Percentiles rank a stretch among this genome's conserved stretches.
Conservation (phyloP, 2,113 vertebrate genomes). For the Cinclus mexicanus region DNA sequence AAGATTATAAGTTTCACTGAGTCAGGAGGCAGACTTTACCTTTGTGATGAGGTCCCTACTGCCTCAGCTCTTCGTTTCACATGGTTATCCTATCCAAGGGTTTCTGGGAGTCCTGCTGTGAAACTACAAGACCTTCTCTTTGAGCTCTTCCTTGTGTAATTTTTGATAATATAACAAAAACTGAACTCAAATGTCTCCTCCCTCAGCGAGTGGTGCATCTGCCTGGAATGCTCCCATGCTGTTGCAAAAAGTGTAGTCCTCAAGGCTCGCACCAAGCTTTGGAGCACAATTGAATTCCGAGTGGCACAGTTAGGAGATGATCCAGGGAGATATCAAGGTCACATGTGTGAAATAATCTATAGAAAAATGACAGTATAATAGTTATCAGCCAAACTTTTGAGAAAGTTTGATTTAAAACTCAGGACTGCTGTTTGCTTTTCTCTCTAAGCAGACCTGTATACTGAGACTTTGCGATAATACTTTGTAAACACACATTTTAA, state of each 20-base stretch:
- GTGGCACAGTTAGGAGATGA: neutral
- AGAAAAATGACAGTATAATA: neutral
- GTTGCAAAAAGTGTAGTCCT: neutral
- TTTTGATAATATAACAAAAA: slow-evolving; percentile 35
- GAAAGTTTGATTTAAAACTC: neutral
- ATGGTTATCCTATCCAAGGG: neutral
- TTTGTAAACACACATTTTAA: neutral
- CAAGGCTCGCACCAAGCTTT: neutral
- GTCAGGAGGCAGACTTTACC: neutral
- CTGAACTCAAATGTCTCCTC: neutral
- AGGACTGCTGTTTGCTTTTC: neutral
- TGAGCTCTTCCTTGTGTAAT: neutral
- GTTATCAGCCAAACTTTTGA: neutral
- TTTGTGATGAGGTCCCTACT: slow-evolving; percentile 6
- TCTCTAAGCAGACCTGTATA: neutral
- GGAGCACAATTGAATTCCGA: neutral
- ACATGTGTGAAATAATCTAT: neutral
- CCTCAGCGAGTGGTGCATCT: neutral
- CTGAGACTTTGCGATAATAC: neutral
- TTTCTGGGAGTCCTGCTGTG: neutral
- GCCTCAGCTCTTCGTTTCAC: slow-evolving; percentile 29
- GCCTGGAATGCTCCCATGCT: neutral
- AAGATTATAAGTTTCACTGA: slow-evolving; percentile 43
- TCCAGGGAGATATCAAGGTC: neutral
- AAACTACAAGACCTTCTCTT: neutral